These are phyloP conservation scores for Panulirus ornatus DNA, from an alignment of 1,140 invertebrate genomes.

Conservation along the genomic window DNA sequence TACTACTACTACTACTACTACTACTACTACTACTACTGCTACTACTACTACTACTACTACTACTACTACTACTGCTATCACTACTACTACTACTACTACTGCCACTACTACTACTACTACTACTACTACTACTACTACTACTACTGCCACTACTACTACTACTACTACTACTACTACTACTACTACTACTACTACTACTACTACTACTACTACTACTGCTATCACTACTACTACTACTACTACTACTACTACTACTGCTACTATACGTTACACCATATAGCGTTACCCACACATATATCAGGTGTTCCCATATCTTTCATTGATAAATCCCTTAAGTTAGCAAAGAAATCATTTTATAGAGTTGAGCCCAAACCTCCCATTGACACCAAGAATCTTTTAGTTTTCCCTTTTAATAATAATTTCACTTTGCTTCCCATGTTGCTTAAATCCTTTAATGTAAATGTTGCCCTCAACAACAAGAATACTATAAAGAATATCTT, in stretches of 20 bases:
- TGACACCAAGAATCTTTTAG: no score
- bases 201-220: slow-evolving; percentile 21
- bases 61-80: slow-evolving; percentile 15
- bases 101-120: neutral
- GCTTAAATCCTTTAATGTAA: no score
- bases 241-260: slow-evolving; percentile 15
- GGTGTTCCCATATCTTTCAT: no score
- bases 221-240: slow-evolving; percentile 6
- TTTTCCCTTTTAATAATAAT: no score
- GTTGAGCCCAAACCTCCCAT: no score
- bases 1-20: slow-evolving; percentile 13
- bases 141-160: neutral
- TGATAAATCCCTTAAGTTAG: no score
- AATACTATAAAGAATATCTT: no score
- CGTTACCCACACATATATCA: no score
- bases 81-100: slow-evolving; percentile 20
- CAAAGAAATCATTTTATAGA: no score
- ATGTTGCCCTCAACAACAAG: no score
- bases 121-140: slow-evolving; percentile 9
- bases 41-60: slow-evolving; percentile 6
- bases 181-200: slow-evolving; percentile 13
- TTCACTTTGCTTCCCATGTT: no score
- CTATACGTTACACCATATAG: no score
- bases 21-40: slow-evolving; percentile 9
- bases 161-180: neutral